Conservation (phyloP, 2,888 invertebrate species). For the Cordylochernes scorpioides region DNA sequence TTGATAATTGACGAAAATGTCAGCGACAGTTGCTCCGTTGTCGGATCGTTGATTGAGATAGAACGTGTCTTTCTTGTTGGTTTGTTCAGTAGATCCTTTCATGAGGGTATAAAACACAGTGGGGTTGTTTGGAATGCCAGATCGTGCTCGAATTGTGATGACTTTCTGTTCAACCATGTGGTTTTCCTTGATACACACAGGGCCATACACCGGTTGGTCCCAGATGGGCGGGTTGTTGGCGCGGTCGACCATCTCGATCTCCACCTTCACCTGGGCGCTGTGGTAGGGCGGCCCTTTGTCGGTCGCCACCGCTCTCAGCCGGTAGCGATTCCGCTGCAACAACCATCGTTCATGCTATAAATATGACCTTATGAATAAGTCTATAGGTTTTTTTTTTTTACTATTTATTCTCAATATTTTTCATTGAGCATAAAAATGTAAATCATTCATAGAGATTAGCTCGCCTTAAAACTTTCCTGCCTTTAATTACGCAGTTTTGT, state of each 20-base stretch:
- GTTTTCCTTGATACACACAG: conserved; percentile 90
- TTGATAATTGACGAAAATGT: conserved; percentile 72
- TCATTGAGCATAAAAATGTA: too few relatives aligned
- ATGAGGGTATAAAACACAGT: conserved; percentile 81
- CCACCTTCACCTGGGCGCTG: conserved; percentile 85
- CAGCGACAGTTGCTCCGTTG: conserved; percentile 70
- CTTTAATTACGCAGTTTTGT: too few relatives aligned
- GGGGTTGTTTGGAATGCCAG: conserved; percentile 82
- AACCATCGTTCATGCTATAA: conserved; percentile 17
- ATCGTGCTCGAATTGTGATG: conserved; percentile 93
- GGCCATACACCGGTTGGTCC: conserved; percentile 87
- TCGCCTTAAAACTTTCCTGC: too few relatives aligned
- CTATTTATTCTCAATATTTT: too few relatives aligned
- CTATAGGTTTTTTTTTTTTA: too few relatives aligned
- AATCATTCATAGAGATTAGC: too few relatives aligned
- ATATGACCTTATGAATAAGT: too few relatives aligned
- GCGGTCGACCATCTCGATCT: conserved; percentile 92
- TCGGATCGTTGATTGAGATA: conserved; percentile 79
- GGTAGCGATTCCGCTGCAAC: conserved; percentile 75
- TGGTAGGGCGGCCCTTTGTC: conserved; percentile 86
- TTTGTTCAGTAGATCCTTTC: conserved; percentile 82
- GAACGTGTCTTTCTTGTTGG: conserved; percentile 81
- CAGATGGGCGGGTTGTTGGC: conserved; percentile 91
- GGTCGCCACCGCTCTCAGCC: conserved; percentile 89
- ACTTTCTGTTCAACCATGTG: conserved; percentile 90